Evolutionary conservation across 1,140 invertebrate species (phyloP), one percentile per base, ranked within the genome.

Genomic region (Pseudachorutes palmiensis): DNA sequence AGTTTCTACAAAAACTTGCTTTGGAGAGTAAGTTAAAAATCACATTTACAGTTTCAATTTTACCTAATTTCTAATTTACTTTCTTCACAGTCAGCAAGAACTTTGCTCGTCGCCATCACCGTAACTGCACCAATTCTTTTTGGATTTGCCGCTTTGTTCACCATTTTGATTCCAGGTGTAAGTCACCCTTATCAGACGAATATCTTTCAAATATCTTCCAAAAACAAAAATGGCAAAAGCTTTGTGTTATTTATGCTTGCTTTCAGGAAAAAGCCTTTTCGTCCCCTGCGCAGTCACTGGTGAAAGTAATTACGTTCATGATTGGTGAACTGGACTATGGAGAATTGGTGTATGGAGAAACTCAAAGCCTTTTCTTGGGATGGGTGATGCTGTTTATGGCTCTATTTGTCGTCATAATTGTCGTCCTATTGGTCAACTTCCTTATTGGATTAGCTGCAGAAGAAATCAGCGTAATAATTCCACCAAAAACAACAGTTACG

Each of bases 251-350:
- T 5, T 45, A n/a, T n/a, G n/a, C n/a, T n/a, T n/a, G n/a, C 2
- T 36, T 36, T 12, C 12, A 63, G 61, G 31, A 31, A 36, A 30
- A 30, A 5, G 26, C 61, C 12, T 63, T 63, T 26, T 63, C 61
- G 2, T 63, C 61, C 28, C 33, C 33, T 2, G 26, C 61, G 12
- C 61, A 63, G 31, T 28, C 61, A 14, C 14, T 63, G 2, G 61
- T 63, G 2, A 63, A 63, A 32, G 61, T 63, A 5, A 28, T 63
- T 3, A 63, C 61, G 5, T 26, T 63, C 9, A 63, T 63, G 61
- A 63, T 63, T 36, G 61, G 61, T 12, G 61, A 45, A 29, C 45
- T 63, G 61, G 61, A 63, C 61, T 63, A 63, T 26, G 61, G 31
- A 24, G 22, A 19, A 19, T 41, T 63, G 22, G 26, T 63, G 9